phyloP scores from a whole-genome alignment of 1,140 invertebrate species.

The Drosophila leontia region DNA sequence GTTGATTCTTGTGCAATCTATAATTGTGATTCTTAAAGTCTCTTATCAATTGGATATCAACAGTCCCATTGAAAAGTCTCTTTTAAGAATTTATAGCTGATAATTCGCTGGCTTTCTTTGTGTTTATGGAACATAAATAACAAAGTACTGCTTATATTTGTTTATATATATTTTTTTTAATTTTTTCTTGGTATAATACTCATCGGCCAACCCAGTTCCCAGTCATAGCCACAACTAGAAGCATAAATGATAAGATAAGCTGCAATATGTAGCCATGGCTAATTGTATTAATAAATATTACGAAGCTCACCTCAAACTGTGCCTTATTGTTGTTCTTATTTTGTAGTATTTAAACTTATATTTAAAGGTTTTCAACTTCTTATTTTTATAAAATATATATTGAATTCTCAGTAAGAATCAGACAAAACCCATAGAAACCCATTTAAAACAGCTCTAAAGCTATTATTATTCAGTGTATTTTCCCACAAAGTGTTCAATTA shows the following conservation, averaged over 20 bases:
- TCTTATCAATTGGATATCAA: neutral
- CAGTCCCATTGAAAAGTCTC: neutral
- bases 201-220: slow-evolving; percentile 7
- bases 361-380: neutral
- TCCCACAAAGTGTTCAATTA: neutral
- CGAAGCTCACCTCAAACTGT: slow-evolving; percentile 1
- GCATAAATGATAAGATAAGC: slow-evolving; percentile 67
- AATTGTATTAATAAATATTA: slow-evolving; percentile 22
- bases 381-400: neutral
- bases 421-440: no score
- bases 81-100: neutral
- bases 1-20: neutral
- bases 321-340: neutral
- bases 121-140: neutral
- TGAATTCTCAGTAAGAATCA: neutral
- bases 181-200: neutral
- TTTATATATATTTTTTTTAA: neutral
- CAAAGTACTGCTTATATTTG: neutral
- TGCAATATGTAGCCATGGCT: slow-evolving; percentile 8
- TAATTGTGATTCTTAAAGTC: neutral
- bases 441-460: neutral
- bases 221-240: slow-evolving; percentile 23
- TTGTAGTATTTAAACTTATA: no score
- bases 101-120: neutral
- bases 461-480: neutral